Percentiles rank a stretch among this genome's conserved stretches.
Conservation (phyloP, 2,113 vertebrate genomes). For the Crotalus viridis region DNA sequence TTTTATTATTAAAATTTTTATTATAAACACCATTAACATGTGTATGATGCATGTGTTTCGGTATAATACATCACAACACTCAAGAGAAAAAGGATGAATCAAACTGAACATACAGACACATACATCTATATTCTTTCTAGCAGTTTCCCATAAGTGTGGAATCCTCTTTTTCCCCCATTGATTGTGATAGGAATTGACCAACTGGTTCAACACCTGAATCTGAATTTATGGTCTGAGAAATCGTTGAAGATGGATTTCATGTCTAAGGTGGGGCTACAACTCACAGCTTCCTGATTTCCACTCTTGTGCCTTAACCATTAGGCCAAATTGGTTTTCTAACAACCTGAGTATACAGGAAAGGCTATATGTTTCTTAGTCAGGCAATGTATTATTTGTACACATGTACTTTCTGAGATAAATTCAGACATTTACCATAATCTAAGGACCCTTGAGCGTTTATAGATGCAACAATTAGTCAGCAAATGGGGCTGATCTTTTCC, state of each 20-base stretch:
- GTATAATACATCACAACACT: background rate
- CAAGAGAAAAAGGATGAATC: background rate
- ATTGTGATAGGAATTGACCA: background rate
- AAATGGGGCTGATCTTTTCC: background rate
- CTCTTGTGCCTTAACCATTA: background rate
- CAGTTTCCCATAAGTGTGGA: background rate
- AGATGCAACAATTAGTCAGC: background rate
- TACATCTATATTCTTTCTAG: background rate
- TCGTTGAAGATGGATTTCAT: background rate
- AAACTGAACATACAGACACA: background rate
- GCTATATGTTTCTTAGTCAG: background rate
- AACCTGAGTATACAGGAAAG: background rate
- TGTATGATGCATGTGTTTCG: background rate
- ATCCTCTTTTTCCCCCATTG: background rate
- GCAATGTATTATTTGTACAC: background rate
- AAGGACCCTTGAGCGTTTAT: background rate
- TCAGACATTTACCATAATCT: background rate
- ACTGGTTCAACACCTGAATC: background rate
- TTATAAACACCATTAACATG: background rate
- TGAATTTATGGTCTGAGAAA: background rate
- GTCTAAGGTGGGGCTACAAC: background rate
- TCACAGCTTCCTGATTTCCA: background rate
- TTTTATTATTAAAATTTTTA: background rate
- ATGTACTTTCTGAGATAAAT: background rate
- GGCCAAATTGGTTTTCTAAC: background rate